phyloP scores from a whole-genome alignment of 2,797 vertebrate genomes.

The Miichthys miiuy region DNA sequence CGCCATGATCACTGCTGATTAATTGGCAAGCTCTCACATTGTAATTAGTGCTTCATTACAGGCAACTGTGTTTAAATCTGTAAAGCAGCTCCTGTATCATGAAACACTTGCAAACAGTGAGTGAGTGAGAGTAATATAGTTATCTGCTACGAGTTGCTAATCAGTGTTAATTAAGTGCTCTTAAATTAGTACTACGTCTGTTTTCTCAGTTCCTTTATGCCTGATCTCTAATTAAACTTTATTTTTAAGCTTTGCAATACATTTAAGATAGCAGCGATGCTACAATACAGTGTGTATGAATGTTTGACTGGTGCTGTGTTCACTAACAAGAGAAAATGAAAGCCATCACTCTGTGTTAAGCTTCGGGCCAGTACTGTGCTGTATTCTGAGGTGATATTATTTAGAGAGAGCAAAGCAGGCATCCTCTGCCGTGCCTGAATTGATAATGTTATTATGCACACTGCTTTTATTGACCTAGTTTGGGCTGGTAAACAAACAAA shows the following conservation, averaged over 20 bases:
- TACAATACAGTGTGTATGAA: neutral
- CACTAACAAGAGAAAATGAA: conserved; percentile 38
- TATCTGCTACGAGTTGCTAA: neutral
- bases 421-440: conserved; percentile 12
- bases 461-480: conserved; percentile 63
- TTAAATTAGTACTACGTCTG: neutral
- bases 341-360: conserved; percentile 36
- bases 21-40: neutral
- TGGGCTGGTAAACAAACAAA: conserved; percentile 14
- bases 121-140: neutral
- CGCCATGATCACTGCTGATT: conserved; percentile 15
- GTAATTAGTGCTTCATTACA: conserved; percentile 16
- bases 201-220: neutral
- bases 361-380: conserved; percentile 27
- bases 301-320: conserved; percentile 1
- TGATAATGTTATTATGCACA: conserved; percentile 33
- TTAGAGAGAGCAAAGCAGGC: conserved; percentile 38
- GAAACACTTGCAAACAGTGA: neutral
- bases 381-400: conserved; percentile 49
- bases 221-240: neutral
- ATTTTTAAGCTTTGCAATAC: neutral
- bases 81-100: neutral
- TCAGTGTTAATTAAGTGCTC: neutral
- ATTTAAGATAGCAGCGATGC: neutral
- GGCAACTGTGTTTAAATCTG: neutral